Base-by-base conservation (phyloP, 2,113 vertebrate species). In the Edolisoma coerulescens region DNA sequence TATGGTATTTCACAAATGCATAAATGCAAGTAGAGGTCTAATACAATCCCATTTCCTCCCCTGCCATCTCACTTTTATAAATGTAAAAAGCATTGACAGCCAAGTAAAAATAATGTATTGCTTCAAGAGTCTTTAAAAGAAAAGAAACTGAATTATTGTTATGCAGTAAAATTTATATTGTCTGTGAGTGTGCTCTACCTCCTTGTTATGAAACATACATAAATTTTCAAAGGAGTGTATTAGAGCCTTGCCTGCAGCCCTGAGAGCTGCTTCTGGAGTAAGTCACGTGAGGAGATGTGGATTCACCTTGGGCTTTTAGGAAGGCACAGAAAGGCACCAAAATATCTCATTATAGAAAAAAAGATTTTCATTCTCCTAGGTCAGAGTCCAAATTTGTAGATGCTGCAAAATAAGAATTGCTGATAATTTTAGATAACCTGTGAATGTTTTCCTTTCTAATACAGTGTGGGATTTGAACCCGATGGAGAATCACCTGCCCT, bases 131-230 rank as follows among this genome's bases (percentile, higher is more conserved):
- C 63, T 87, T 93, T 76, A 88, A 93, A 93, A 89, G 61, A 85
- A 91, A 88, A 93, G 84, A 89, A 94, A 83, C 30, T 77, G 87
- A 95, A 86, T 80, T 94, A 93, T 28, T 85, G 35, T 78, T 89
- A 60, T 56, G 60, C 65, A 94, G 69, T 78, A 84, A 75, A 89
- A 95, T 87, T 94, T 93, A 74, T 69, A 84, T 11, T 3, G 0
- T 79, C 78, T 91, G 64, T 45, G 54, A 80, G n/a, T 35, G 57
- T 27, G 33, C 33, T 83, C 7, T 67, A 80, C 39, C 54, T 91
- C 23, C 89, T 85, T 74, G 75, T 59, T 65, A 61, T 85, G 90
- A 95, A 93, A 50, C 45, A 78, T 11, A 39, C 17, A 75, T 80
- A 83, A 88, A 80, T 81, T 85, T 69, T 54, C 47, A 44, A 16